Conservation (phyloP, 2,113 vertebrate genomes). For the Cephalopholis sonnerati region DNA sequence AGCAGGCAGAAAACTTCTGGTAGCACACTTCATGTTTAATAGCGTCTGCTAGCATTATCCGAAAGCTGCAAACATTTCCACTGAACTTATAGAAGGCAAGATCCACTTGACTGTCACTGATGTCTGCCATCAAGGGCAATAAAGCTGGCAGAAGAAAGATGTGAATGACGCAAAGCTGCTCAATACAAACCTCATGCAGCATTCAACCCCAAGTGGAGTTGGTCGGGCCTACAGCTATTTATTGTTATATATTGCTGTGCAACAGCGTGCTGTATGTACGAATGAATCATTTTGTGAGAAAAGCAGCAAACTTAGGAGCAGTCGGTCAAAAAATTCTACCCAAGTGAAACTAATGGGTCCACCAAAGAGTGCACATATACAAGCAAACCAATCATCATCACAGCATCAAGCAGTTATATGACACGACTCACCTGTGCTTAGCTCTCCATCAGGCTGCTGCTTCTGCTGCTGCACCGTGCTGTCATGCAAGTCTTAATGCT, state of each 20-base stretch:
- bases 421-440: slow-evolving; percentile 23
- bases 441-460: not conserved
- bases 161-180: not conserved
- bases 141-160: not conserved
- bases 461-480: slow-evolving; percentile 8
- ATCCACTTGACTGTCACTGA: not conserved
- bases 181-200: not conserved
- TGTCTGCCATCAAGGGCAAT: not conserved
- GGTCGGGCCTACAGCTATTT: not conserved
- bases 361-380: slow-evolving; percentile 20
- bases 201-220: not conserved
- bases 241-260: not conserved
- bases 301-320: slow-evolving; percentile 2
- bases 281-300: not conserved
- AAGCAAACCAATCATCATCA: slow-evolving; percentile 18
- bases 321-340: not conserved
- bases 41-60: not conserved
- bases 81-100: not conserved
- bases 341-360: not conserved
- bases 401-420: not conserved
- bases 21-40: not conserved
- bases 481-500: slow-evolving; percentile 34
- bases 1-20: not conserved
- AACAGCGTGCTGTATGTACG: not conserved
- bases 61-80: not conserved